Evolutionary conservation across 2,797 vertebrate species (phyloP).

Genomic region (Trachops cirrhosus): DNA sequence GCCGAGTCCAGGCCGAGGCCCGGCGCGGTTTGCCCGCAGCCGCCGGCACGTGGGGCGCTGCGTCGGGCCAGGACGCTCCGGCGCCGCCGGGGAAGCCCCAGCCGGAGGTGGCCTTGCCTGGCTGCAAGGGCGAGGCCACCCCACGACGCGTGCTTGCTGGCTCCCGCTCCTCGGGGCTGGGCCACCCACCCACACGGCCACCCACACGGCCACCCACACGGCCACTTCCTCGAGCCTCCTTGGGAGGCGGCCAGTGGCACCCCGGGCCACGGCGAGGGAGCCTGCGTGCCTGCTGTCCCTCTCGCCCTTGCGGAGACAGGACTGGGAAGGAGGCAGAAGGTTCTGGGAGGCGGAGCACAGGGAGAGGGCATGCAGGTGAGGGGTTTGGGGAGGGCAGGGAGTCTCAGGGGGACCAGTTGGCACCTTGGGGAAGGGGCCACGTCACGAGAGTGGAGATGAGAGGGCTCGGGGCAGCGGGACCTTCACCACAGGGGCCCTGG

Average conservation of each 20-base stretch:
- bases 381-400: neutral
- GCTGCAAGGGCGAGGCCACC: neutral
- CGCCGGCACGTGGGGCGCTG: rapidly evolving
- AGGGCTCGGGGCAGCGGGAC: rapidly evolving
- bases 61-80: neutral
- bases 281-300: neutral
- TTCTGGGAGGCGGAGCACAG: neutral
- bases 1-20: neutral
- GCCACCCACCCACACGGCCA: neutral
- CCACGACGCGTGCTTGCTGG: neutral
- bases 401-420: rapidly evolving
- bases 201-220: neutral
- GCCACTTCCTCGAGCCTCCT: neutral
- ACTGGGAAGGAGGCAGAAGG: neutral
- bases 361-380: neutral
- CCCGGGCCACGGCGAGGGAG: rapidly evolving
- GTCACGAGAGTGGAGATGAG: rapidly evolving
- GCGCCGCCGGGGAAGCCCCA: rapidly evolving
- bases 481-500: neutral
- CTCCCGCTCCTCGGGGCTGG: neutral
- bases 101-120: rapidly evolving
- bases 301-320: neutral
- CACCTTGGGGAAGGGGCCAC: neutral
- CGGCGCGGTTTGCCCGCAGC: rapidly evolving
- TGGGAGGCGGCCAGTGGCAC: neutral